Percentiles rank a stretch among this genome's conserved stretches.
Evolutionary conservation across 92 coral and sea anemone genomes (phyloP).

Genomic region (Palythoa caribaeorum): DNA sequence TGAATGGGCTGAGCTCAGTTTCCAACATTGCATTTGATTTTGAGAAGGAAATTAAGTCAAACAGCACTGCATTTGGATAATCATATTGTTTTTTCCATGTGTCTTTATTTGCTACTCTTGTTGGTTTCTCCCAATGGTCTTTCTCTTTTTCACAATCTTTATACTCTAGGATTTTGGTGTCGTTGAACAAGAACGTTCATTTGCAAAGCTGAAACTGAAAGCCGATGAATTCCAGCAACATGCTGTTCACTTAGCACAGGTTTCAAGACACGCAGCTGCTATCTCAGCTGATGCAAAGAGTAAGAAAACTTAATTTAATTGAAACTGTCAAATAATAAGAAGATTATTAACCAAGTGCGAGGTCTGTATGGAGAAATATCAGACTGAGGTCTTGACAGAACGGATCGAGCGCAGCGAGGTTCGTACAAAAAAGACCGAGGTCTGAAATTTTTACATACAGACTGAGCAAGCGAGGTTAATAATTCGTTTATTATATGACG

Average conservation of each 20-base stretch:
- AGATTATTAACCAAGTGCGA: too few relatives aligned
- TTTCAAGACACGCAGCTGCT: slow-evolving; percentile 88
- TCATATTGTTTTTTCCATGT: neutral
- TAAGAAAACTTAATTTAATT: slow-evolving; percentile 43
- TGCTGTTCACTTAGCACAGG: slow-evolving; percentile 71
- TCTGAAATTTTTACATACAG: too few relatives aligned
- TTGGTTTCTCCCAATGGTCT: neutral
- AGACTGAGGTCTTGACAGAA: too few relatives aligned
- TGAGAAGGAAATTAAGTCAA: too few relatives aligned
- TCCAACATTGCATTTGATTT: too few relatives aligned
- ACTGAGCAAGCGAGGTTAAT: too few relatives aligned
- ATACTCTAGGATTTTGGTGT: slow-evolving; percentile 63
- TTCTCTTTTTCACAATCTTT: neutral
- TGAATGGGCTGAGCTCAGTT: too few relatives aligned
- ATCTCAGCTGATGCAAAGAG: slow-evolving; percentile 87
- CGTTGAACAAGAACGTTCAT: slow-evolving; percentile 68
- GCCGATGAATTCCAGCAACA: slow-evolving; percentile 84
- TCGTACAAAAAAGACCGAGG: too few relatives aligned
- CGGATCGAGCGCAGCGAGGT: too few relatives aligned
- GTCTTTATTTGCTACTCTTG: neutral
- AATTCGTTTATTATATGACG: too few relatives aligned
- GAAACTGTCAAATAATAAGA: neutral
- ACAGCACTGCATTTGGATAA: too few relatives aligned
- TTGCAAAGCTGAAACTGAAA: slow-evolving; percentile 56
- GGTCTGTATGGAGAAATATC: too few relatives aligned